phyloP scores from a whole-genome alignment of 2,888 invertebrate species.

The Epicampocera succincta region DNA sequence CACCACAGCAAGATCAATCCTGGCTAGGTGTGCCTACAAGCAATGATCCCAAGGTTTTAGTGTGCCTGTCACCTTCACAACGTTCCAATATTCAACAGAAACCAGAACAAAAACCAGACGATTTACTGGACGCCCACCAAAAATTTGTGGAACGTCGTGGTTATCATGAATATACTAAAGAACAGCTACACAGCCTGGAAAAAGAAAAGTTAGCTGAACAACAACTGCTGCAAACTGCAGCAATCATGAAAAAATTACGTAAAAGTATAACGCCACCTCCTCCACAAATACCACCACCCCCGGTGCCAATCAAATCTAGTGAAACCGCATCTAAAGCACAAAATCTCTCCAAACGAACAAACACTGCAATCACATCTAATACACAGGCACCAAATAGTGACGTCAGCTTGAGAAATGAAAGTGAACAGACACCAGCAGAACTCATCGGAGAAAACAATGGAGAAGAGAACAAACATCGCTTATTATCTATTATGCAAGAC shows the following conservation, averaged over 20 bases:
- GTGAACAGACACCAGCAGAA: conserved; percentile 62
- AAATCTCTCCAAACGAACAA: conserved; percentile 65
- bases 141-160: conserved; percentile 87
- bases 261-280: conserved; percentile 78
- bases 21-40: conserved; percentile 86
- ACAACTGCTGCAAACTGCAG: conserved; percentile 76
- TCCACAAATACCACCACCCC: conserved; percentile 77
- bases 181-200: conserved; percentile 77
- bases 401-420: conserved; percentile 72
- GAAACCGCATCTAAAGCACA: conserved; percentile 76
- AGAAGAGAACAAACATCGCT: conserved; percentile 83
- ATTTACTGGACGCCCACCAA: conserved; percentile 86
- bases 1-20: conserved; percentile 61
- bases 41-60: conserved; percentile 84
- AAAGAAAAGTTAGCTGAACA: conserved; percentile 74
- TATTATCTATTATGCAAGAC: conserved; percentile 85
- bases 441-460: conserved; percentile 74
- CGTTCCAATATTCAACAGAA: conserved; percentile 84
- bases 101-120: conserved; percentile 83
- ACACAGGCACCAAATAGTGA: conserved; percentile 68
- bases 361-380: conserved; percentile 44
- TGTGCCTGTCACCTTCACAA: conserved; percentile 89
- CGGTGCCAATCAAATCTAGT: conserved; percentile 77
- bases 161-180: conserved; percentile 82
- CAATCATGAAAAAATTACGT: conserved; percentile 78